Evolutionary conservation across 2,113 vertebrate genomes (phyloP).

Genomic region (Bufo gargarizans): DNA sequence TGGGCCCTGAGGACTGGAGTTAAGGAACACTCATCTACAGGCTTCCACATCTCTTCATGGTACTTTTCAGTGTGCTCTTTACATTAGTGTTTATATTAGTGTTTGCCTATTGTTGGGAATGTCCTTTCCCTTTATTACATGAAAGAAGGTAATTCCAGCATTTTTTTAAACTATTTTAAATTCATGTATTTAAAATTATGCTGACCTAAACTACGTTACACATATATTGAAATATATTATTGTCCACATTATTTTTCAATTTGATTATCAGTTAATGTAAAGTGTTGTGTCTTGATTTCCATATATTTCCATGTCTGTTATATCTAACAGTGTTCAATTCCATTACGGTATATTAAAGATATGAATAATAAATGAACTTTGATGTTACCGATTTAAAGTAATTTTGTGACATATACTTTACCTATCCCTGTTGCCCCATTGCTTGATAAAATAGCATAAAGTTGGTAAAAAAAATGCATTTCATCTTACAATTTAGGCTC

Average conservation of each 20-base stretch:
- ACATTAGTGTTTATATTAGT: too few relatives aligned
- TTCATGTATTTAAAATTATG: too few relatives aligned
- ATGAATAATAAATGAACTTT: not conserved
- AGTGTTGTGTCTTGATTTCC: not conserved
- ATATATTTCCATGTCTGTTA: not conserved
- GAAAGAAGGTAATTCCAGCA: too few relatives aligned
- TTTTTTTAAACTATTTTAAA: too few relatives aligned
- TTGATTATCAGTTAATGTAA: not conserved
- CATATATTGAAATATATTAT: not conserved
- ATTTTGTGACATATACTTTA: not conserved
- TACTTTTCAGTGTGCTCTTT: too few relatives aligned
- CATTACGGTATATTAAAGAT: not conserved
- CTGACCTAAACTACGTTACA: too few relatives aligned
- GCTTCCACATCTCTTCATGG: too few relatives aligned
- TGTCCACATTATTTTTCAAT: not conserved
- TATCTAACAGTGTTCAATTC: not conserved
- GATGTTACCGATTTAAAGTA: not conserved
- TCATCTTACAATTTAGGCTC: conserved; percentile 29
- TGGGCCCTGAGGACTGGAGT: too few relatives aligned
- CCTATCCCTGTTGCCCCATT: not conserved
- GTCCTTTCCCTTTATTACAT: too few relatives aligned
- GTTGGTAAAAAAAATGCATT: conserved; percentile 17
- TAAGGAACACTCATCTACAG: too few relatives aligned
- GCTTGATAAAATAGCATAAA: conserved; percentile 19
- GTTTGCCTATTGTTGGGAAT: too few relatives aligned